A percentile compares a stretch with the other conserved stretches of the same genome.
Evolutionary conservation across 2,797 vertebrate genomes (phyloP).

Genomic region (Atherinosoma microstoma): DNA sequence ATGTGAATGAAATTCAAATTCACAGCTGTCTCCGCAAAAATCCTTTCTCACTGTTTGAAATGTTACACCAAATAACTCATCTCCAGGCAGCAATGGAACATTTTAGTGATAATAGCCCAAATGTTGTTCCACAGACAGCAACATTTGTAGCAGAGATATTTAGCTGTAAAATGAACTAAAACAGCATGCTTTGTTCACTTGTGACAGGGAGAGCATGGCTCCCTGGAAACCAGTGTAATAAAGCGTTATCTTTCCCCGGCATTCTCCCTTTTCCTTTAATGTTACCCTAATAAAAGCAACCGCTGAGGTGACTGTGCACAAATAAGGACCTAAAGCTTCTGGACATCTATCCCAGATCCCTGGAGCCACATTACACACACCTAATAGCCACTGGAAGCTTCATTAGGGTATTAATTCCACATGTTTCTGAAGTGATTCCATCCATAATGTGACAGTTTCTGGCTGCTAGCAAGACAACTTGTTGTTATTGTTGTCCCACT

Average conservation of each 20-base stretch:
- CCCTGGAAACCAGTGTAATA: conserved; percentile 95
- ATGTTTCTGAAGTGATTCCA: conserved; percentile 95
- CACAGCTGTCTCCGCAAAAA: conserved; percentile 59
- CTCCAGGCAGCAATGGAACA: conserved; percentile 53
- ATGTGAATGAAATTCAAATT: conserved; percentile 81
- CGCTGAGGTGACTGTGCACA: conserved; percentile 93
- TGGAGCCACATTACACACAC: conserved; percentile 96
- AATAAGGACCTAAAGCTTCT: conserved; percentile 92
- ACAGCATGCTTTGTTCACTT: conserved; percentile 74
- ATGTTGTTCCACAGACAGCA: conserved; percentile 66
- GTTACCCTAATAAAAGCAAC: conserved; percentile 95
- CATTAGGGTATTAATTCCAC: conserved; percentile 99
- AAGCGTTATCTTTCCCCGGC: conserved; percentile 91
- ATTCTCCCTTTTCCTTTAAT: conserved; percentile 88
- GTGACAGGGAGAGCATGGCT: conserved; percentile 92
- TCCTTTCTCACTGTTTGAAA: conserved; percentile 61
- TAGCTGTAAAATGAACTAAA: conserved; percentile 81
- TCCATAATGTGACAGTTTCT: conserved; percentile 94
- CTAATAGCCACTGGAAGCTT: conserved; percentile 95
- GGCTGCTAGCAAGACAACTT: conserved; percentile 92
- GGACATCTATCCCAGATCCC: conserved; percentile 95
- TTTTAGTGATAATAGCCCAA: conserved; percentile 76
- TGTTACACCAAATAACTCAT: conserved; percentile 65
- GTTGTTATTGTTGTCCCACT: conserved; percentile 86
- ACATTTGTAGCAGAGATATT: conserved; percentile 80